Evolutionary conservation across 1,140 invertebrate species (phyloP), one percentile per base, ranked within the genome.

Genomic region (Cyrtorhinus lividipennis): DNA sequence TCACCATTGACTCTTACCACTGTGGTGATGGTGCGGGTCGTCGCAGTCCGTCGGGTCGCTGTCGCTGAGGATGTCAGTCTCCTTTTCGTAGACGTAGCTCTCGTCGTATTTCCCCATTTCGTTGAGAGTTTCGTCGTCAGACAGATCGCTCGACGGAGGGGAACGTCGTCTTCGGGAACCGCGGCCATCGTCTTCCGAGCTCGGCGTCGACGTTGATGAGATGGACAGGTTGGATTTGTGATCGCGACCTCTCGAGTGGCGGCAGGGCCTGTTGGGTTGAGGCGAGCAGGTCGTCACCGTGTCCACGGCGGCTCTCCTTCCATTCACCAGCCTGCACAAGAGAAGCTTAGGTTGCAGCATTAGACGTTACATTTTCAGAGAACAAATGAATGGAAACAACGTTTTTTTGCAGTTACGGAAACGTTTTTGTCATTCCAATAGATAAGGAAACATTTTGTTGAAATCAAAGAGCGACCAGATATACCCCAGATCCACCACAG

Each of bases 101-200:
- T 86, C 85, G 62, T 87, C 81, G 69, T 84, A 88, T 68, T 84
- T 84, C n/a, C 83, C 83, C 79, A 85, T 83, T 71, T 85, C 83
- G 68, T 84, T 84, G n/a, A 85, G 72, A 1, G 81, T 84, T 20
- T 80, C 78, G 68, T 88, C 85, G 66, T 87, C 86, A 2, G 74
- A 75, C 1, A 72, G 73, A 10, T 67, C 68, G 38, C 66, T 66
- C 64, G 56, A 62, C 8, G 69, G 68, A 8, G 62, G 57, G 10
- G 66, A 64, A 57, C 63, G 26, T 53, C 20, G 48, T n/a, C 22
- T 5, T 22, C 53, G 13, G 18, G 56, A 13, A 20, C 24, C 25
- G 38, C n/a, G 24, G 58, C 10, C 58, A 26, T 59, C 58, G 13
- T 25, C 24, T n/a, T 30, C 58, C 2, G 58, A 59, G 26, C 58